Percentiles rank a stretch among this genome's conserved stretches.
Evolutionary conservation across 2,113 vertebrate genomes (phyloP).

Genomic region (Thunnus thynnus): DNA sequence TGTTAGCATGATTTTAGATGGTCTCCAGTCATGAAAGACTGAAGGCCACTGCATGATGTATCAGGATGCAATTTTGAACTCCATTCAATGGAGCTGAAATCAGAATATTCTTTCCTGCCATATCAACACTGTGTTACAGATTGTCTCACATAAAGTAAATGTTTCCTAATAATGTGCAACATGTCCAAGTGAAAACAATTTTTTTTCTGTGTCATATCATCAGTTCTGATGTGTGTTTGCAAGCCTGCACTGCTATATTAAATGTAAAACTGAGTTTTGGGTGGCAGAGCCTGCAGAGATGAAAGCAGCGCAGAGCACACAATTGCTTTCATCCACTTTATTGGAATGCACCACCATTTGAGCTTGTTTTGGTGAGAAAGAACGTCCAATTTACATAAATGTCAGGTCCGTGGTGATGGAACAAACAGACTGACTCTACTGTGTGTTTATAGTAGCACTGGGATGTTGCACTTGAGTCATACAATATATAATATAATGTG

Average conservation of each 20-base stretch:
- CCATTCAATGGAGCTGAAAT: neutral
- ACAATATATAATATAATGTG: neutral
- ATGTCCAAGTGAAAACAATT: neutral
- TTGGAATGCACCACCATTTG: neutral
- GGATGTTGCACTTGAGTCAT: neutral
- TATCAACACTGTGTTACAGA: neutral
- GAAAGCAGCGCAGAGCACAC: neutral
- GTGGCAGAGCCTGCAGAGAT: slow-evolving; percentile 14
- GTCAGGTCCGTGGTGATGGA: neutral
- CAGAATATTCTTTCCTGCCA: neutral
- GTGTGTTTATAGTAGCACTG: neutral
- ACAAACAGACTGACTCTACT: neutral
- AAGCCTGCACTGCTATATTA: neutral
- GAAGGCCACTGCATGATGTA: neutral
- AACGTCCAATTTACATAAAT: neutral
- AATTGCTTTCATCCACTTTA: neutral
- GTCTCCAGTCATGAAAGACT: slow-evolving; percentile 5
- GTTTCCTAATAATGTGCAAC: neutral
- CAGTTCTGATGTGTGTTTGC: neutral
- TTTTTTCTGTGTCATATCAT: neutral
- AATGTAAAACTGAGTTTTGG: neutral
- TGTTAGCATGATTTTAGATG: neutral
- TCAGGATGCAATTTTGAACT: neutral
- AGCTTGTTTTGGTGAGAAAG: slow-evolving; percentile 1
- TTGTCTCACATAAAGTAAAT: neutral